Base-by-base conservation (phyloP, 2,113 vertebrate genomes). In the Gymnocephalus cernua region DNA sequence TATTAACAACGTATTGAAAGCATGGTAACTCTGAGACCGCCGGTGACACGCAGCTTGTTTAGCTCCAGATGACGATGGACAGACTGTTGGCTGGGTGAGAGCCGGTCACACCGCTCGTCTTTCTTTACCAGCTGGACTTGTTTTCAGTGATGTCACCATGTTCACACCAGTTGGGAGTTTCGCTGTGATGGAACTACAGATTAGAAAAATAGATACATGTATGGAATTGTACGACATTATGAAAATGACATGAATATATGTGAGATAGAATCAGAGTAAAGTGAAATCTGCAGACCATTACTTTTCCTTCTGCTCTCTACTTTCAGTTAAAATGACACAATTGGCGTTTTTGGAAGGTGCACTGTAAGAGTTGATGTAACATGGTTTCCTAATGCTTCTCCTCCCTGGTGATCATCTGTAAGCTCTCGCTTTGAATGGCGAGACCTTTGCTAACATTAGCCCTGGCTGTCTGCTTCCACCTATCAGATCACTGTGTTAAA, bases 401-500 rank as follows among this genome's bases (percentile, higher is more conserved):
- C 16, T 23, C 23, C 18, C 25, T 48, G 56, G 47, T 80, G 38
- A 47, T n/a, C 27, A 79, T 54, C 25, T 73, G n/a, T 66, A 53
- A 65, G 27, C 64, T 21, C 50, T 64, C 58, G 41, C 54, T 54
- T 21, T 47, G 8, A 35, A 23, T 59, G n/a, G 25, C 23, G 41
- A 50, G 4, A 51, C 25, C 45, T 14, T 14, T 58, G 68, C 82
- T 93, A 93, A 93, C 84, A 56, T 57, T 11, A 53, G 58, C 67
- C 59, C 47, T 57, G 82, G 63, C 79, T 86, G 57, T 89, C 80
- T 88, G 82, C 79, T 85, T 88, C 80, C 88, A 93, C 95, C 96
- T 94, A 79, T 96, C 94, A 98, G 97, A 97, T 96, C 92, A 94
- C 91, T 97, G 95, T 95, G 74, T 97, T 96, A 97, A 97, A 96